Evolutionary conservation across 1,140 invertebrate species (phyloP).

Genomic region (Formica selysi): DNA sequence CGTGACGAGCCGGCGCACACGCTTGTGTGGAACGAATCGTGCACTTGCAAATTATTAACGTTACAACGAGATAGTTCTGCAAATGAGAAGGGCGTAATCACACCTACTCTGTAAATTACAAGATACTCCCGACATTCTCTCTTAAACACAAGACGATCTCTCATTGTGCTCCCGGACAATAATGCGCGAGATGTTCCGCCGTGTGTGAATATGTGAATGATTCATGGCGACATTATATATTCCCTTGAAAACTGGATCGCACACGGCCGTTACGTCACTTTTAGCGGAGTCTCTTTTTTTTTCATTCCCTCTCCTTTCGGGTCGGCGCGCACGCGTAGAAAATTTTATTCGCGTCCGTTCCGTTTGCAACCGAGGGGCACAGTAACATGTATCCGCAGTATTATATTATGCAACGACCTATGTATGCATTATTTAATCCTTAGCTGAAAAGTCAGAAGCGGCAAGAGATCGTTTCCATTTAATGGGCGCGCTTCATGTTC

Average conservation of each 20-base stretch:
- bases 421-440: constrained; percentile 73
- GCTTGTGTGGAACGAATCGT: constrained; percentile 41
- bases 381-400: constrained; percentile 69
- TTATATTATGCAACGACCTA: constrained; percentile 70
- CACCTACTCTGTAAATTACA: not conserved
- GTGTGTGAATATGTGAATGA: constrained; percentile 31
- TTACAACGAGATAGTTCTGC: constrained; percentile 17
- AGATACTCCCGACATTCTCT: not conserved
- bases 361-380: constrained; percentile 62
- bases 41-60: constrained; percentile 36
- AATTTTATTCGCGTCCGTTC: constrained; percentile 73
- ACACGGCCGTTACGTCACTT: constrained; percentile 37
- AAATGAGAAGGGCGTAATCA: not conserved
- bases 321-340: constrained; percentile 63
- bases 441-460: constrained; percentile 66
- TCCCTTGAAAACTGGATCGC: constrained; percentile 46
- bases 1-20: constrained; percentile 15
- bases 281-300: constrained; percentile 28
- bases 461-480: constrained; percentile 61
- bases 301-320: not conserved
- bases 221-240: constrained; percentile 46
- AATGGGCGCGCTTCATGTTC: constrained; percentile 47
- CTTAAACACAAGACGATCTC: not conserved
- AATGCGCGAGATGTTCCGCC: constrained; percentile 5
- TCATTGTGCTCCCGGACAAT: constrained; percentile 4